A percentile compares a stretch with the other conserved stretches of the same genome.
Conservation (phyloP, 2,797 vertebrate species). For the Gymnoscopelus microlampas region DNA sequence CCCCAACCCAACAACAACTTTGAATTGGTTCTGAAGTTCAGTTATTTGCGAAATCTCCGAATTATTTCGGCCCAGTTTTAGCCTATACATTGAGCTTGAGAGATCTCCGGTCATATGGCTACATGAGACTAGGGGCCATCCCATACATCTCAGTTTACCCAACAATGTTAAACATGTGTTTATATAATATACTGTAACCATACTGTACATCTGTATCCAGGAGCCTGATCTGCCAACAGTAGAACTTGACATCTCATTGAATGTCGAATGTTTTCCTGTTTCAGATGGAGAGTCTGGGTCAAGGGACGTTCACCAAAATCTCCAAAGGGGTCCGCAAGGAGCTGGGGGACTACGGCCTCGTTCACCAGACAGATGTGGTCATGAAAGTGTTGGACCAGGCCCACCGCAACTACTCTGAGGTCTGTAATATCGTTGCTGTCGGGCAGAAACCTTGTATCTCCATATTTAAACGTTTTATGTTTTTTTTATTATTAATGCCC, state of each 20-base stretch:
- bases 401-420: constrained; percentile 95
- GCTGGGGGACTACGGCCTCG: constrained; percentile 90
- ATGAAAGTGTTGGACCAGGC: constrained; percentile 94
- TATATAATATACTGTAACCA: neutral
- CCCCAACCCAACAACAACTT: too few species aligned
- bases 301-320: constrained; percentile 97
- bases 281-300: constrained; percentile 93
- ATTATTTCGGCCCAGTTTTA: too few species aligned
- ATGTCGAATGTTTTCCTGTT: constrained; percentile 3
- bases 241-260: too few species aligned
- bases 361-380: constrained; percentile 94
- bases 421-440: constrained; percentile 28
- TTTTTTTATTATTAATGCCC: too few species aligned
- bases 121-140: neutral
- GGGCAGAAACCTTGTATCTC: too few species aligned
- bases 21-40: too few species aligned
- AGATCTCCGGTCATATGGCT: too few species aligned
- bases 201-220: neutral
- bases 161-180: neutral
- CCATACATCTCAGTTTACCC: neutral
- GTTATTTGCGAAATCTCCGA: too few species aligned
- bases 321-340: constrained; percentile 94
- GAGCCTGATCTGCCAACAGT: neutral
- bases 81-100: too few species aligned
- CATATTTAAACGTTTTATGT: too few species aligned